A percentile compares a stretch with the other conserved stretches of the same genome.
Evolutionary conservation across 2,888 invertebrate species (phyloP).

Genomic region (Agriotes lineatus): DNA sequence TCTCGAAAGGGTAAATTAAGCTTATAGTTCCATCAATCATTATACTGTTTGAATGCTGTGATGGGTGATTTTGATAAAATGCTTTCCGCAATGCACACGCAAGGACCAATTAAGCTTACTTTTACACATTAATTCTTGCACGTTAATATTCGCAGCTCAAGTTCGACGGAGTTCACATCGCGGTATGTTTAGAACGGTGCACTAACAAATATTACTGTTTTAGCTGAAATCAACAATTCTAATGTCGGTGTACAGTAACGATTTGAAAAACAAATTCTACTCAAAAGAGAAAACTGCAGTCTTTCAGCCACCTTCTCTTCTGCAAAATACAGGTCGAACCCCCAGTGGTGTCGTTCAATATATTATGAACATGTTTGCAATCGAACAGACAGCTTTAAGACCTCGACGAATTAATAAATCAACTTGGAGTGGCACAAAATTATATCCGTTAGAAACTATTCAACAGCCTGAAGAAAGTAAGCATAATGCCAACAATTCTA

Average conservation of each 20-base stretch:
- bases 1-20: constrained; percentile 7
- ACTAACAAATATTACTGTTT: too few relatives aligned
- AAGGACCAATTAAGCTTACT: constrained; percentile 15
- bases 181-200: too few relatives aligned
- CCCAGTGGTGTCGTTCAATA: constrained; percentile 2
- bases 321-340: too few relatives aligned
- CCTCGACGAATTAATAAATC: neutral
- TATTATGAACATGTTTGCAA: constrained; percentile 20
- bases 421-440: neutral
- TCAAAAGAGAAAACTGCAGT: too few relatives aligned
- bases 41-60: constrained; percentile 9
- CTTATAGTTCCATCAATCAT: constrained; percentile 17
- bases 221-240: too few relatives aligned
- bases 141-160: neutral
- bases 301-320: too few relatives aligned
- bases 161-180: too few relatives aligned
- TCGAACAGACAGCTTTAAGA: constrained; percentile 11
- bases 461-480: too few relatives aligned
- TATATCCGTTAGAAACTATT: neutral
- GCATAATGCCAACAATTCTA: too few relatives aligned
- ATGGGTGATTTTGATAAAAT: constrained; percentile 27
- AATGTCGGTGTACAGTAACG: too few relatives aligned
- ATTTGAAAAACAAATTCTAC: too few relatives aligned
- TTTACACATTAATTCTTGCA: constrained; percentile 4
- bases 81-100: constrained; percentile 19